phyloP scores from a whole-genome alignment of 2,888 invertebrate species.

The Fabriciana adippe region DNA sequence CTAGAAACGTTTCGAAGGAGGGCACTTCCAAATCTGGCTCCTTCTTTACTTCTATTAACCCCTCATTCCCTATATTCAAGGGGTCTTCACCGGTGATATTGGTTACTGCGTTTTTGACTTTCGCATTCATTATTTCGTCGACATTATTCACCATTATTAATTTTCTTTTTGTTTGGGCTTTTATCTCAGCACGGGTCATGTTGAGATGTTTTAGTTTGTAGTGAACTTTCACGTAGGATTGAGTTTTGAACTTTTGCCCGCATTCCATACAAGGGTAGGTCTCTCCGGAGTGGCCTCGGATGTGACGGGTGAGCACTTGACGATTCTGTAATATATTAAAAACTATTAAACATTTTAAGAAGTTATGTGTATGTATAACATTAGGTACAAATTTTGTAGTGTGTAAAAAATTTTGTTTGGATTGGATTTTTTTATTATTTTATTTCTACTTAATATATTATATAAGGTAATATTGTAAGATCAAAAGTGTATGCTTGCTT shows the following conservation, averaged over 20 bases:
- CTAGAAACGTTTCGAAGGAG: slow-evolving; percentile 44
- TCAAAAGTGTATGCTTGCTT: no score
- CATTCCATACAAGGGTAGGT: slow-evolving; percentile 57
- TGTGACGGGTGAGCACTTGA: slow-evolving; percentile 55
- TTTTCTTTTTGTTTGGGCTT: slow-evolving; percentile 45
- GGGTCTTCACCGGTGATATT: slow-evolving; percentile 18
- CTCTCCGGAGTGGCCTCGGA: slow-evolving; percentile 51
- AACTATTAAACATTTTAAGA: background rate
- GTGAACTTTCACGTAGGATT: slow-evolving; percentile 57
- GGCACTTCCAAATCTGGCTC: slow-evolving; percentile 37
- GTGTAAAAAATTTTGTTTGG: no score
- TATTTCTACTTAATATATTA: no score
- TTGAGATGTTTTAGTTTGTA: slow-evolving; percentile 55
- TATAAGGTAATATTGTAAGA: no score
- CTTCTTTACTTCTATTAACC: slow-evolving; percentile 18
- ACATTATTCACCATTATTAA: slow-evolving; percentile 38
- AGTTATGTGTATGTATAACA: background rate
- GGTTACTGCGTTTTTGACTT: slow-evolving; percentile 11
- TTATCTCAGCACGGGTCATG: slow-evolving; percentile 56
- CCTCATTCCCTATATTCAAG: slow-evolving; percentile 16
- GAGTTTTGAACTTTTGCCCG: slow-evolving; percentile 54
- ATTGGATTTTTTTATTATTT: no score
- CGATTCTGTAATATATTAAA: slow-evolving; percentile 48
- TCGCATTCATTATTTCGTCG: slow-evolving; percentile 35
- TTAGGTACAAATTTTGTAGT: no score